Evolutionary conservation across 2,888 invertebrate genomes (phyloP).

Genomic region (Heteromurus nitidus): DNA sequence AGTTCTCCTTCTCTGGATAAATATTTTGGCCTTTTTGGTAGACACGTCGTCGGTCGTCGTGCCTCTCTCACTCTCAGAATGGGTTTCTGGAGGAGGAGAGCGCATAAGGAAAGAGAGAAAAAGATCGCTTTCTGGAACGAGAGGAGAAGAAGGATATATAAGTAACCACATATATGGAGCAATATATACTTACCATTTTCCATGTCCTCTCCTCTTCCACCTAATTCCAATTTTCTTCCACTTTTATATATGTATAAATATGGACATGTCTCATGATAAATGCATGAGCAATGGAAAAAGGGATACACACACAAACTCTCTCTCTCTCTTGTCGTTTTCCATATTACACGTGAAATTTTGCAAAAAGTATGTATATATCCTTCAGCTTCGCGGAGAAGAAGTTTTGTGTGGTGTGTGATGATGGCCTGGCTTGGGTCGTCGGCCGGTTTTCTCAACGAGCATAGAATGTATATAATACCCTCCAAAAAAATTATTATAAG

Average conservation of each 20-base stretch:
- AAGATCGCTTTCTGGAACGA: too few species aligned
- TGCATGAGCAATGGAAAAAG: slow-evolving; percentile 24
- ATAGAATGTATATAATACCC: too few species aligned
- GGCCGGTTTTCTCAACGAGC: not conserved
- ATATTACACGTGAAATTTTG: not conserved
- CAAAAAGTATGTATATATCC: too few species aligned
- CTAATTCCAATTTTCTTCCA: not conserved
- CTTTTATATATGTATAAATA: slow-evolving; percentile 2
- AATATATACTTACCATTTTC: too few species aligned
- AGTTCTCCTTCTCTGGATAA: too few species aligned
- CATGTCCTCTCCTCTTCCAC: not conserved
- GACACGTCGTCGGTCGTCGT: too few species aligned
- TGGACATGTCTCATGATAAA: slow-evolving; percentile 32
- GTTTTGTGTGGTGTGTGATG: not conserved
- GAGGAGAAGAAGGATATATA: too few species aligned
- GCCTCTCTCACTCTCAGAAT: too few species aligned
- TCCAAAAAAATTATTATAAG: not conserved
- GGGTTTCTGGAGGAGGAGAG: not conserved
- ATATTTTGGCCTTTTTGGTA: too few species aligned
- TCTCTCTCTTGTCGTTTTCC: slow-evolving; percentile 3
- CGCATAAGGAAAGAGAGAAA: too few species aligned
- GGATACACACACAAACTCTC: not conserved
- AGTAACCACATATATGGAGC: too few species aligned
- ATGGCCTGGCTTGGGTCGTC: not conserved
- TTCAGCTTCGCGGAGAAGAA: too few species aligned